Percentiles rank a stretch among this genome's conserved stretches.
phyloP scores from a whole-genome alignment of 2,797 vertebrate genomes.

The Myripristis murdjan region DNA sequence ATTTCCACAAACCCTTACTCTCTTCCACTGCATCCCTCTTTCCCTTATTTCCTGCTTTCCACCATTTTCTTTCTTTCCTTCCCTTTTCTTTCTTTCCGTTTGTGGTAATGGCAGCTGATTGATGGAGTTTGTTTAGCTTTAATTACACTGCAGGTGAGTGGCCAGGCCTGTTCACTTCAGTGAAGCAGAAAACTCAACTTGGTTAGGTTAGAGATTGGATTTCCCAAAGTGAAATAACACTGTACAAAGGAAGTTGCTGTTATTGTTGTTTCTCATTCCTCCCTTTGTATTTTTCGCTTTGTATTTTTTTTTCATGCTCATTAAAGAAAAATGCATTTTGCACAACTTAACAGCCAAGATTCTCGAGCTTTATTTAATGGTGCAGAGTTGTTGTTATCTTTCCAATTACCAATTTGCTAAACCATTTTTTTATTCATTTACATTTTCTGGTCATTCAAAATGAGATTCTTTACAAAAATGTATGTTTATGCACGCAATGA shows the following conservation, averaged over 20 bases:
- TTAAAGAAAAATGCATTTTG: constrained; percentile 27
- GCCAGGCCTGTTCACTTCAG: constrained; percentile 81
- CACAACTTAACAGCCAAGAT: background rate
- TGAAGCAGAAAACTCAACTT: constrained; percentile 87
- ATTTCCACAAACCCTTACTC: background rate
- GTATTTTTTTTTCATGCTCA: constrained; percentile 21
- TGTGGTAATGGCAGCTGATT: constrained; percentile 85
- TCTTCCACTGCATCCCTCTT: constrained; percentile 6
- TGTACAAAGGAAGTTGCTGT: constrained; percentile 61
- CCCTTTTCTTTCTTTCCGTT: constrained; percentile 29
- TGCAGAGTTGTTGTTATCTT: background rate
- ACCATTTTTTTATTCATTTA: background rate
- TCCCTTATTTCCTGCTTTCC: background rate
- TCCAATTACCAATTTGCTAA: no score
- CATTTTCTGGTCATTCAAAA: background rate
- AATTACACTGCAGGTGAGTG: constrained; percentile 89
- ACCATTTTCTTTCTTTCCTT: constrained; percentile 7
- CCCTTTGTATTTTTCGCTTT: constrained; percentile 16
- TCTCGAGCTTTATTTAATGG: background rate
- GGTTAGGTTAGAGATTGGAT: constrained; percentile 87
- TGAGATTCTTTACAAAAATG: no score
- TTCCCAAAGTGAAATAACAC: constrained; percentile 82
- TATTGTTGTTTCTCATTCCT: constrained; percentile 42
- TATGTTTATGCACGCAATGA: no score
- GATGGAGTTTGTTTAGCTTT: constrained; percentile 90